phyloP scores from a whole-genome alignment of 2,888 invertebrate species.

The Lithodes maja region DNA sequence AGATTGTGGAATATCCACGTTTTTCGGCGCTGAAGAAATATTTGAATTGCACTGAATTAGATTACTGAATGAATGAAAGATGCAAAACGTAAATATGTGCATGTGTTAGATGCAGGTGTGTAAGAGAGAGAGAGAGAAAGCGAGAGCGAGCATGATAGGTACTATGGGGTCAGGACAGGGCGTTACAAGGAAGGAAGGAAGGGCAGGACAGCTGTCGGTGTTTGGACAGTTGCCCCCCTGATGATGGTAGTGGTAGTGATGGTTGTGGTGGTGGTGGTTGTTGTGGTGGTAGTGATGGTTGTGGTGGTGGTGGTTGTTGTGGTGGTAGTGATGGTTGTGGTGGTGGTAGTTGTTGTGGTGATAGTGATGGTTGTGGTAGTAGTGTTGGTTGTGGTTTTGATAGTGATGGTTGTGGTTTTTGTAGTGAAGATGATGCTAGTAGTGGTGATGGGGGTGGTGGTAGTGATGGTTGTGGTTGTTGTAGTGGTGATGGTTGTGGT shows the following conservation, averaged over 20 bases:
- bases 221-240: neutral
- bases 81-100: too few relatives aligned
- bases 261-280: neutral
- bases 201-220: neutral
- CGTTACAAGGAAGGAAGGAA: neutral
- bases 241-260: neutral
- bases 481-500: neutral
- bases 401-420: neutral
- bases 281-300: neutral
- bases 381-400: too few relatives aligned
- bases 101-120: too few relatives aligned
- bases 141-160: neutral
- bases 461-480: neutral
- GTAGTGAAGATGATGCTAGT: neutral
- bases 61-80: too few relatives aligned
- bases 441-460: neutral
- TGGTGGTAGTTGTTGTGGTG: neutral
- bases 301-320: neutral
- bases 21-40: too few relatives aligned
- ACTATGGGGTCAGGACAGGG: slow-evolving; percentile 1
- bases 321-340: neutral
- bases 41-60: too few relatives aligned
- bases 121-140: neutral
- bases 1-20: too few relatives aligned
- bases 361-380: neutral